Conservation (phyloP, 1,140 invertebrate genomes). For the Dinothrombium tinctorium region DNA sequence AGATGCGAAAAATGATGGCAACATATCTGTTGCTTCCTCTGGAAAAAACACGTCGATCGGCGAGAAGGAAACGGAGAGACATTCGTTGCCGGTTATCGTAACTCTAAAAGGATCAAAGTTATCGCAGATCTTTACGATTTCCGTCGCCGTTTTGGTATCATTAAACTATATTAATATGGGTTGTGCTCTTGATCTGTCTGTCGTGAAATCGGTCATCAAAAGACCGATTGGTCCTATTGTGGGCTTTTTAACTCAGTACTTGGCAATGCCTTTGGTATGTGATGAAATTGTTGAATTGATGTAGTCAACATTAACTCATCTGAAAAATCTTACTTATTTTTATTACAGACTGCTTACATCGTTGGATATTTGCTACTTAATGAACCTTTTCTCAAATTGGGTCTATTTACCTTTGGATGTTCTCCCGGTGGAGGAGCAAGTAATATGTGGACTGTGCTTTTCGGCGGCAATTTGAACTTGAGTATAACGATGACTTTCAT, state of each 20-base stretch:
- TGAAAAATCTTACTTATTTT: no score
- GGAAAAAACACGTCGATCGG: no score
- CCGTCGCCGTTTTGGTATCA: slow-evolving; percentile 49
- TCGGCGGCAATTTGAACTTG: slow-evolving; percentile 63
- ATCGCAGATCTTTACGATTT: slow-evolving; percentile 51
- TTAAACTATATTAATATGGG: slow-evolving; percentile 81
- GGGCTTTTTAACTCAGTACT: slow-evolving; percentile 55
- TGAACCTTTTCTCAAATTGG: slow-evolving; percentile 43
- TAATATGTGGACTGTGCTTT: slow-evolving; percentile 77
- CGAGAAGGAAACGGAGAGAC: no score
- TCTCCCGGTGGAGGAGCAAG: slow-evolving; percentile 75
- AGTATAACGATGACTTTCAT: slow-evolving; percentile 80
- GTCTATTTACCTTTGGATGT: slow-evolving; percentile 72
- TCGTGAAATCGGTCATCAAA: slow-evolving; percentile 39
- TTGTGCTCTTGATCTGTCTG: slow-evolving; percentile 53
- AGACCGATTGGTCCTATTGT: slow-evolving; percentile 58
- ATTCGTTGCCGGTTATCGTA: no score
- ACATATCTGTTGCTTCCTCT: no score
- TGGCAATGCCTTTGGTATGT: slow-evolving; percentile 46
- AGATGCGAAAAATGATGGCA: no score
- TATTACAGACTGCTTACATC: slow-evolving; percentile 10
- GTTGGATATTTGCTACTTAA: slow-evolving; percentile 24
- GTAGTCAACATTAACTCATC: no score
- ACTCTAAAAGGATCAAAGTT: no score
- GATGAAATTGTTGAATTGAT: no score